Evolutionary conservation across 2,888 invertebrate species (phyloP), one percentile per base, ranked within the genome.

Genomic region (Drosophila nr. fundita): DNA sequence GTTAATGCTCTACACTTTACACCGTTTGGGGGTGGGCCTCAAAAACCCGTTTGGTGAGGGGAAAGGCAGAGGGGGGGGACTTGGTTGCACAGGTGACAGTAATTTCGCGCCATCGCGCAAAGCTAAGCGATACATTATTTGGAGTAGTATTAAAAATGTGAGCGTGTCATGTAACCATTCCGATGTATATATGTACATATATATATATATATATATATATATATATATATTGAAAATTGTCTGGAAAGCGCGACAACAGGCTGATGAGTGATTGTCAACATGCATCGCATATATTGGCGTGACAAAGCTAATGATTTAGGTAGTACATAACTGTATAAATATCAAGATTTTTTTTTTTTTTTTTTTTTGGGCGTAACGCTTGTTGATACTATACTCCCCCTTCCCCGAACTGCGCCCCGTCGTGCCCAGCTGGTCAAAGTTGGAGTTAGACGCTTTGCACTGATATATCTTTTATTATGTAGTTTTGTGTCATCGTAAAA

Each of bases 401-500:
- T 2, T 4, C 45, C 45, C 13, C 21, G 15, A 4, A 0, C 24
- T 2, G 8, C 24, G 29, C 40, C 48, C 42, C 13, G 29, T 8
- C 10, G 10, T n/a, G 53, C 18, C 18, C 8, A 27, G 38, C 54
- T 64, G 78, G 62, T 70, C 75, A 70, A 48, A 59, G 57, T 52
- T 53, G 57, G 45, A 63, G 76, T 77, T 71, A 53, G 67, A 54
- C 57, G 50, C 48, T 65, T 45, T 34, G 45, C 38, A 45, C 78
- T 80, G 82, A 90, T 85, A 38, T 55, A 80, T 88, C 83, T 90
- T 85, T 85, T 90, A 85, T 85, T 78, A 90, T 90, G 85, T 85
- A 90, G 85, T 85, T 85, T 78, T 88, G 90, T 85, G 85, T 90
- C 89, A 85, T 85, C 85, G 89, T 85, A 80, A 85, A 90, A 85